Conservation (phyloP, 2,797 vertebrate species). For the Peromyscus melanophrys region DNA sequence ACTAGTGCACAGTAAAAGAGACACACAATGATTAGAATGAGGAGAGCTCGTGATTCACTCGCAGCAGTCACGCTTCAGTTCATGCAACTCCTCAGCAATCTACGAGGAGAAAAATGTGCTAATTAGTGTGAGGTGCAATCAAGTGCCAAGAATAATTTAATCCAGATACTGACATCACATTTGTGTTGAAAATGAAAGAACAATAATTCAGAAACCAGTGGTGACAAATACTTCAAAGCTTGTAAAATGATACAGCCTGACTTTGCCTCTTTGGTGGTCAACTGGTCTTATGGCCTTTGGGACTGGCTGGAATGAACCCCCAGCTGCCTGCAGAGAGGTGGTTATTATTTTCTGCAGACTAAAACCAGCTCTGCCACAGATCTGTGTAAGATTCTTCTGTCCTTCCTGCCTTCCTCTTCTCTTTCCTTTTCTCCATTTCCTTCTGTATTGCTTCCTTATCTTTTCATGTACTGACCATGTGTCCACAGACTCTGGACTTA, state of each 20-base stretch:
- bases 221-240: background rate
- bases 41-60: background rate
- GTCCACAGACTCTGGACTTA: background rate
- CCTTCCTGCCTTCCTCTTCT: background rate
- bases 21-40: background rate
- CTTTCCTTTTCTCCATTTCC: background rate
- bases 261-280: background rate
- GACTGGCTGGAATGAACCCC: constrained; percentile 14
- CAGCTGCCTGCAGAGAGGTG: background rate
- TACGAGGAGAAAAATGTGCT: background rate
- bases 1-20: background rate
- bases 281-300: background rate
- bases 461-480: background rate
- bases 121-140: constrained; percentile 50
- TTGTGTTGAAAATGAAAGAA: constrained; percentile 41
- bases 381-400: background rate
- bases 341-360: background rate
- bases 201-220: constrained; percentile 53
- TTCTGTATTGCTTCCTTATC: background rate
- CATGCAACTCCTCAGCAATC: constrained; percentile 23
- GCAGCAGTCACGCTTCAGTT: background rate
- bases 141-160: constrained; percentile 44
- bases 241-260: background rate
- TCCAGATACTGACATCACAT: constrained; percentile 23
- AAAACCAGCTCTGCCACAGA: background rate